Evolutionary conservation across 2,797 vertebrate species (phyloP).

Genomic region (Lindbergichthys nudifrons): DNA sequence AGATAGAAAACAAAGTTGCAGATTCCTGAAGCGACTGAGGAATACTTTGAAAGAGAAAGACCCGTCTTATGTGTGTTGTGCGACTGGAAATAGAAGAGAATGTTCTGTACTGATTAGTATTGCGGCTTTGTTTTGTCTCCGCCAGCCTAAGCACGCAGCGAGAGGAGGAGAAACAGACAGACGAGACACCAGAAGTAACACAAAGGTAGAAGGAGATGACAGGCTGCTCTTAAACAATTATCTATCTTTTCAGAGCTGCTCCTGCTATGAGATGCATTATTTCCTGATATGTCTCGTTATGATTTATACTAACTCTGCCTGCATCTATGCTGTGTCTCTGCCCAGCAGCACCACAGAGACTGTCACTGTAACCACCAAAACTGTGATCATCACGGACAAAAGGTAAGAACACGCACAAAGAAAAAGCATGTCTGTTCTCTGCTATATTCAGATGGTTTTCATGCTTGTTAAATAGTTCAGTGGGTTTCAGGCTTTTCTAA

Average conservation of each 20-base stretch:
- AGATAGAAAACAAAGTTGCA: conserved; percentile 48
- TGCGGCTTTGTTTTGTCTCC: conserved; percentile 73
- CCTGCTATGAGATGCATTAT: conserved; percentile 55
- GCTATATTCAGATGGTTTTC: conserved; percentile 59
- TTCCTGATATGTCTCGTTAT: conserved; percentile 53
- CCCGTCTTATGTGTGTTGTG: conserved; percentile 54
- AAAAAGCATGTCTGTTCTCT: conserved; percentile 17
- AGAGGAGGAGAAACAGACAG: conserved; percentile 61
- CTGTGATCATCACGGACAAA: conserved; percentile 69
- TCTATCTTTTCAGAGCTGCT: conserved; percentile 54
- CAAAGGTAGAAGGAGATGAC: conserved; percentile 77
- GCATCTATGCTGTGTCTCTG: conserved; percentile 41
- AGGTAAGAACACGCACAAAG: conserved; percentile 44
- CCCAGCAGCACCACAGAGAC: conserved; percentile 67
- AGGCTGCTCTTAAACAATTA: conserved; percentile 74
- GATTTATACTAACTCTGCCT: conserved; percentile 61
- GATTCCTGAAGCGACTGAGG: conserved; percentile 50
- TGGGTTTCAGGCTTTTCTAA: conserved; percentile 59
- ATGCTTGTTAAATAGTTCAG: conserved; percentile 64
- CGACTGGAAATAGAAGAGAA: conserved; percentile 63
- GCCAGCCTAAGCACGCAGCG: conserved; percentile 57
- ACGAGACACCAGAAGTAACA: conserved; percentile 66
- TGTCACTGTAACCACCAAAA: conserved; percentile 66
- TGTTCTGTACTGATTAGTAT: conserved; percentile 75
- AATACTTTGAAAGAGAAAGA: conserved; percentile 61